These are phyloP conservation scores for Batillaria attramentaria DNA, from an alignment of 1,140 invertebrate species.

Conservation along the genomic window DNA sequence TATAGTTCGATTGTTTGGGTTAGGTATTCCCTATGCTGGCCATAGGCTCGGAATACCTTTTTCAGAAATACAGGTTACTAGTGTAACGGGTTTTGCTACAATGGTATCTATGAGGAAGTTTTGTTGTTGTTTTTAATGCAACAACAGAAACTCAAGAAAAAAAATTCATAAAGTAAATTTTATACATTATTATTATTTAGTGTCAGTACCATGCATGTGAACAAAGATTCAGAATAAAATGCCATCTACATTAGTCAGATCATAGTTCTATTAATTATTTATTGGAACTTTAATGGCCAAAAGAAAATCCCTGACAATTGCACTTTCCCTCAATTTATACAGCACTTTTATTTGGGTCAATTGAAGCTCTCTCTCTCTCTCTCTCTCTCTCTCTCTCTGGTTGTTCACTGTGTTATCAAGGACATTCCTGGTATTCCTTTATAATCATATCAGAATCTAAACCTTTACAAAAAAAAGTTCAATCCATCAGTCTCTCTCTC, in stretches of 20 bases:
- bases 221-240: neutral
- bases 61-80: too few relatives aligned
- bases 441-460: neutral
- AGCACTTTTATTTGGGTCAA: neutral
- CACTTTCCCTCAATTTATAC: neutral
- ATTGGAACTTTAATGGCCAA: neutral
- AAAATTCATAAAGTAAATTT: too few relatives aligned
- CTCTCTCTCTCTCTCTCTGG: neutral
- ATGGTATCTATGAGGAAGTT: too few relatives aligned
- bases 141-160: too few relatives aligned
- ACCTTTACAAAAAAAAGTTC: neutral
- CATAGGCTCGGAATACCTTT: too few relatives aligned
- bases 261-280: neutral
- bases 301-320: neutral
- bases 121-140: too few relatives aligned
- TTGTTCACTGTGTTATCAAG: neutral
- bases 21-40: too few relatives aligned
- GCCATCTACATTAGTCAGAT: neutral
- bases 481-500: slow-evolving; percentile 1
- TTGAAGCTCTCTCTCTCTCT: neutral
- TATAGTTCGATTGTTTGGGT: too few relatives aligned
- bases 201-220: too few relatives aligned
- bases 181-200: too few relatives aligned
- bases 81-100: too few relatives aligned
- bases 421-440: neutral